phyloP scores from a whole-genome alignment of 2,888 invertebrate genomes.

The Dynastes hyllus region DNA sequence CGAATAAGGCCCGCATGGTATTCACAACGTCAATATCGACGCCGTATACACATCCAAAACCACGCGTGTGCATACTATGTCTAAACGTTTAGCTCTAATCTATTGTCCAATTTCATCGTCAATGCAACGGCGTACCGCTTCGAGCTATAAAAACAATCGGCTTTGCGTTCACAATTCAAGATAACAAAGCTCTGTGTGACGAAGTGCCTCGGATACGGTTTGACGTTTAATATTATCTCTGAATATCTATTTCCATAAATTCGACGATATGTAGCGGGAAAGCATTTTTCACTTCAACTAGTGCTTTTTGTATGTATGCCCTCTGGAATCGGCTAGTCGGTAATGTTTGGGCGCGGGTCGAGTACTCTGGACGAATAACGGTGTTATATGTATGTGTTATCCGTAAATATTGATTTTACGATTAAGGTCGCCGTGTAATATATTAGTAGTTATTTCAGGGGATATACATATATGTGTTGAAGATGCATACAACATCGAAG shows the following conservation, averaged over 20 bases:
- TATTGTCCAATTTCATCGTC: constrained; percentile 22
- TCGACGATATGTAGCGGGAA: constrained; percentile 41
- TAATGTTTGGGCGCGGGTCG: constrained; percentile 12
- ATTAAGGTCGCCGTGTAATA: constrained; percentile 41
- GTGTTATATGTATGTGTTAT: constrained; percentile 28
- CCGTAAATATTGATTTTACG: constrained; percentile 45
- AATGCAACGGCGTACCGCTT: constrained; percentile 25
- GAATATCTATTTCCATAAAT: constrained; percentile 50
- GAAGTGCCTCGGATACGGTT: constrained; percentile 48
- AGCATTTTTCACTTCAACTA: constrained; percentile 50
- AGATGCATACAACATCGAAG: not conserved
- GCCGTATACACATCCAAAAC: not conserved
- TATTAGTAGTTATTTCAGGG: constrained; percentile 39
- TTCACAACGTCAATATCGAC: not conserved
- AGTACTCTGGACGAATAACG: not conserved
- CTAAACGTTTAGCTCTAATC: constrained; percentile 27
- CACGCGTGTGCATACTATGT: constrained; percentile 12
- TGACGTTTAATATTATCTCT: constrained; percentile 50
- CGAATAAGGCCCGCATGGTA: not conserved
- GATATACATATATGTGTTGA: constrained; percentile 15
- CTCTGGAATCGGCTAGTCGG: not conserved
- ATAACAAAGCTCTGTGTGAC: constrained; percentile 44
- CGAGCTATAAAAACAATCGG: constrained; percentile 45
- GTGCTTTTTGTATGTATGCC: constrained; percentile 30
- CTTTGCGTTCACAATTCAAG: constrained; percentile 43